Evolutionary conservation across 2,888 invertebrate species (phyloP).

Genomic region (Yponomeuta evonymella): DNA sequence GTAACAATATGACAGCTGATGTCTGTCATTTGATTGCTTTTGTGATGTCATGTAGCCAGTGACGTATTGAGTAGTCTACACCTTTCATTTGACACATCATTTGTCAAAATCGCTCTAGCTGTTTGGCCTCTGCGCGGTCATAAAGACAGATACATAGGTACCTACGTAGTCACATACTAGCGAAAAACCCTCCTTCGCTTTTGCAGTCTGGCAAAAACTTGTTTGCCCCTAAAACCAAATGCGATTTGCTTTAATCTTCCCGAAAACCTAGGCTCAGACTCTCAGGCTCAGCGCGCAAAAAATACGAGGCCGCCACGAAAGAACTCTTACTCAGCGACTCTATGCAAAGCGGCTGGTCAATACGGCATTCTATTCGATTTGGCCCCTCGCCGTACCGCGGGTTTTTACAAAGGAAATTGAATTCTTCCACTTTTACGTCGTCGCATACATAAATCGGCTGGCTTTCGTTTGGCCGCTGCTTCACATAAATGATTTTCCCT

Average conservation of each 20-base stretch:
- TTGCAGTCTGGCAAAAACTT: background rate
- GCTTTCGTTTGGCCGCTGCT: slow-evolving; percentile 17
- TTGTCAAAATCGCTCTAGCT: too few species aligned
- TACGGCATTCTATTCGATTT: slow-evolving; percentile 39
- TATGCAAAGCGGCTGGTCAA: slow-evolving; percentile 41
- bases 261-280: background rate
- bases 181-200: too few species aligned
- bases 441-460: slow-evolving; percentile 32
- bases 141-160: too few species aligned
- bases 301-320: background rate
- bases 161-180: too few species aligned
- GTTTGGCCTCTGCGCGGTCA: too few species aligned
- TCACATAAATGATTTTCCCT: background rate
- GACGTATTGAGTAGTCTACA: too few species aligned
- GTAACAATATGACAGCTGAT: too few species aligned
- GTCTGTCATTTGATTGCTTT: too few species aligned
- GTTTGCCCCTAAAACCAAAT: background rate
- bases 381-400: slow-evolving; percentile 32
- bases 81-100: too few species aligned
- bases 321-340: slow-evolving; percentile 25
- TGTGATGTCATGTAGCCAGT: too few species aligned
- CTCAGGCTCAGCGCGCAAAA: background rate
- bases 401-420: slow-evolving; percentile 59
- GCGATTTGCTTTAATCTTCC: background rate
- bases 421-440: slow-evolving; percentile 33